A percentile compares a stretch with the other conserved stretches of the same genome.
These are phyloP conservation scores for Eptatretus atami DNA, from an alignment of 2,797 vertebrate species.

Conservation along the genomic window DNA sequence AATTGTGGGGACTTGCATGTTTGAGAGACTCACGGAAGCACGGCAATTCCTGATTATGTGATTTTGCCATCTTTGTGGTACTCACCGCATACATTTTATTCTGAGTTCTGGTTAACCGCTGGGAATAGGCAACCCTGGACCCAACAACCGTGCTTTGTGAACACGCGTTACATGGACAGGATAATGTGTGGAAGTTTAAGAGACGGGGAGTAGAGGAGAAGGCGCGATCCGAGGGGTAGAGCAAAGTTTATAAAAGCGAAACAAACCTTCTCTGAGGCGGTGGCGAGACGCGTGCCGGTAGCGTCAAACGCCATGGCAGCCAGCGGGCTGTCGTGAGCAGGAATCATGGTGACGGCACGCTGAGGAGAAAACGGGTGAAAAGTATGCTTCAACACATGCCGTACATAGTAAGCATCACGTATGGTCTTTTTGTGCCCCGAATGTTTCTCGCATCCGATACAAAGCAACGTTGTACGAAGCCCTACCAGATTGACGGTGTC, in stretches of 20 bases:
- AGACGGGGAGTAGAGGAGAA: too few relatives aligned
- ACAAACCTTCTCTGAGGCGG: conserved; percentile 78
- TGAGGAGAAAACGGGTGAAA: conserved; percentile 11
- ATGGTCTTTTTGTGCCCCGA: too few relatives aligned
- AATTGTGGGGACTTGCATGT: not conserved
- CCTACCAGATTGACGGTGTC: conserved; percentile 89
- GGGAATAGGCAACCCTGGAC: not conserved
- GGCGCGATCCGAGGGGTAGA: too few relatives aligned
- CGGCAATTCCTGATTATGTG: not conserved
- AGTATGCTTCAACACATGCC: too few relatives aligned
- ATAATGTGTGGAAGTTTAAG: too few relatives aligned
- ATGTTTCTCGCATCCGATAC: too few relatives aligned
- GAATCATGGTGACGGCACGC: conserved; percentile 97
- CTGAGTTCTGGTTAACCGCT: not conserved
- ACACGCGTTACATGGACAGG: not conserved
- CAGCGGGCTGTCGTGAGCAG: conserved; percentile 82
- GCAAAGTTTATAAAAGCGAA: not conserved
- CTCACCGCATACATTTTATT: too few relatives aligned
- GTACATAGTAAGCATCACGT: too few relatives aligned
- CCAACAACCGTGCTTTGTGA: not conserved
- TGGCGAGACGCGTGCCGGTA: conserved; percentile 72
- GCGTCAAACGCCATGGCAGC: conserved; percentile 78
- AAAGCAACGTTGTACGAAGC: not conserved
- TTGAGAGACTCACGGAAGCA: not conserved
- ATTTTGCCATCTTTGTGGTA: too few relatives aligned